Evolutionary conservation across 2,113 vertebrate genomes (phyloP), one percentile per base, ranked within the genome.

Genomic region (Toxotes jaculatrix): DNA sequence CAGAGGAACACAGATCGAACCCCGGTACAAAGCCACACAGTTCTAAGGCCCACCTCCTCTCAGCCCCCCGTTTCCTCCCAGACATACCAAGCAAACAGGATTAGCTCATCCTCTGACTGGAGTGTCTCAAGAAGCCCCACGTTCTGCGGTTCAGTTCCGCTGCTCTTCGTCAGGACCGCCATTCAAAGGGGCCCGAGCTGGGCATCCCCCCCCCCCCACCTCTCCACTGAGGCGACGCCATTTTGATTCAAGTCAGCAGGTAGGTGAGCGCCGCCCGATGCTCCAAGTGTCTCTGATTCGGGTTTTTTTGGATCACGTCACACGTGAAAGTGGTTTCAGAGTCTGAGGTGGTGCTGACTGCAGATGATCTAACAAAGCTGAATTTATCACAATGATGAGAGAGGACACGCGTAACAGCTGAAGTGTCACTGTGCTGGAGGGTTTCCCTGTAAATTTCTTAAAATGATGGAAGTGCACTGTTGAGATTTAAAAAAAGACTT

Each of bases 211-310:
- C n/a, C n/a, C 27, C 27, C 27, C 27, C 27, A 27, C 27, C 27
- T 27, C 27, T 27, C 27, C 27, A 12, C 65, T 56, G 64, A 66
- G 27, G 11, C 3, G 10, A 34, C 14, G 31, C 66, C 81, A 82
- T 77, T 85, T 40, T 84, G 74, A 75, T 73, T 84, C 19, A 38
- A 70, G 49, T 14, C 74, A 68, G 78, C 66, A 82, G 78, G 74
- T 68, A 75, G 51, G 64, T 3, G 49, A 76, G 42, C 4, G 0
- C 17, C 31, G 68, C 9, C 31, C 8, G 19, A 55, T 51, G 16
- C 27, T 9, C 31, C 4, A 6, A 1, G 4, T 2, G 45, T 45
- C 5, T 34, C 19, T 69, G 34, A n/a, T 34, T 10, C 19, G 7
- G 7, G 1, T 27, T 56, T 23, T 43, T 2, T 21, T 27, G 27